Evolutionary conservation across 2,797 vertebrate genomes (phyloP).

Genomic region (Chaenodraco wilsoni): DNA sequence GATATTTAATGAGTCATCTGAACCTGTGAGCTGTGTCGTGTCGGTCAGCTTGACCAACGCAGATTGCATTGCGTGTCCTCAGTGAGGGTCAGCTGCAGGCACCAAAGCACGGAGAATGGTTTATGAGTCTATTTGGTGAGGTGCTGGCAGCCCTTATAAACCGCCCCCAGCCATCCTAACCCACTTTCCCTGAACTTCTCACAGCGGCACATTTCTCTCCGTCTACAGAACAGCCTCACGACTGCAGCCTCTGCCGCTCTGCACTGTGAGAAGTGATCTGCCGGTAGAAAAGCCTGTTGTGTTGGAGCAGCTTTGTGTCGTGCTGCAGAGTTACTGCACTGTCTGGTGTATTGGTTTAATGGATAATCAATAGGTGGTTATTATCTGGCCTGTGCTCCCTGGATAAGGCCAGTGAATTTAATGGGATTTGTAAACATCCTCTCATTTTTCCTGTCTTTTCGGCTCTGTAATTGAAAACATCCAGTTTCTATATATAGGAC

Average conservation of each 20-base stretch:
- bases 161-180: neutral
- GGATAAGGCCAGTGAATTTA: slow-evolving; percentile 64
- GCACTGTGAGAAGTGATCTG: slow-evolving; percentile 46
- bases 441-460: slow-evolving; percentile 76
- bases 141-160: slow-evolving; percentile 10
- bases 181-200: slow-evolving; percentile 21
- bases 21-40: neutral
- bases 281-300: slow-evolving; percentile 49
- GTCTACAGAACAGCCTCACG: slow-evolving; percentile 23
- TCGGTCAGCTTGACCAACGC: slow-evolving; percentile 23
- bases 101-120: slow-evolving; percentile 42
- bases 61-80: slow-evolving; percentile 39
- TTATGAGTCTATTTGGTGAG: slow-evolving; percentile 56
- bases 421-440: slow-evolving; percentile 80
- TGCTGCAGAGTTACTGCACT: slow-evolving; percentile 55
- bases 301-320: slow-evolving; percentile 48
- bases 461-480: slow-evolving; percentile 74
- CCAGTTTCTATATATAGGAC: slow-evolving; percentile 51
- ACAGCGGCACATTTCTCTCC: slow-evolving; percentile 39
- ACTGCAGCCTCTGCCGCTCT: slow-evolving; percentile 25
- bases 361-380: slow-evolving; percentile 84
- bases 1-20: neutral
- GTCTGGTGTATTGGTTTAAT: slow-evolving; percentile 74
- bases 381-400: slow-evolving; percentile 74
- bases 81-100: slow-evolving; percentile 43